Conservation (phyloP, 1,140 invertebrate genomes). For the Hestina assimilis region DNA sequence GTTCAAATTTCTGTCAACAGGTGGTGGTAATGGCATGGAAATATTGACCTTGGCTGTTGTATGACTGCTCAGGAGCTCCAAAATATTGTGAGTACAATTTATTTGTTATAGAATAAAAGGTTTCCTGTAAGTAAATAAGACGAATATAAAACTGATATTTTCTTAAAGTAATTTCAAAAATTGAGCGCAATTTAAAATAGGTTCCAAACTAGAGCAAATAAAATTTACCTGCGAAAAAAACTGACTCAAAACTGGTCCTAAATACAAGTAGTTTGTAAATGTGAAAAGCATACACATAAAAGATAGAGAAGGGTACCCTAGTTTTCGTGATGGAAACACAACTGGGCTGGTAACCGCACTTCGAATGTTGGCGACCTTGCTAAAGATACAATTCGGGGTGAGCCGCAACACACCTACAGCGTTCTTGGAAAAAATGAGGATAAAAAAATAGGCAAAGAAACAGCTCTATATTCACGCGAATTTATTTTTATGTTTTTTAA, state of each 20-base stretch:
- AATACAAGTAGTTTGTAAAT: slow-evolving; percentile 1
- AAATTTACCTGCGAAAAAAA: slow-evolving; percentile 16
- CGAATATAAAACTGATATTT: no score
- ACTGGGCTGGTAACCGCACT: slow-evolving; percentile 21
- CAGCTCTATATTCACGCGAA: slow-evolving; percentile 3
- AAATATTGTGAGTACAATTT: slow-evolving; percentile 54
- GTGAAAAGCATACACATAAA: slow-evolving; percentile 5
- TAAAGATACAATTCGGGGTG: slow-evolving; percentile 55
- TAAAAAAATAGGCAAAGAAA: slow-evolving; percentile 18
- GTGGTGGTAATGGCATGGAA: slow-evolving; percentile 62
- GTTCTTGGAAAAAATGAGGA: slow-evolving; percentile 3
- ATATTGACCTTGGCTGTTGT: slow-evolving; percentile 47
- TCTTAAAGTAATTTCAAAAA: no score
- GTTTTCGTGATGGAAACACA: background rate
- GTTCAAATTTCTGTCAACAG: slow-evolving; percentile 40
- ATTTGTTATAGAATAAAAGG: background rate
- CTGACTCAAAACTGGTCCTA: slow-evolving; percentile 21
- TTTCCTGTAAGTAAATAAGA: no score
- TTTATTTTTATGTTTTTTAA: background rate
- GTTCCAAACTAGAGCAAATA: slow-evolving; percentile 20
- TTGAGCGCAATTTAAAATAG: slow-evolving; percentile 8
- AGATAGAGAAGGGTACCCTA: background rate
- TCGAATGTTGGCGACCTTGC: slow-evolving; percentile 65
- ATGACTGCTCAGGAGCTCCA: slow-evolving; percentile 46
- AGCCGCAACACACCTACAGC: slow-evolving; percentile 33